Conservation (phyloP, 2,888 invertebrate species). For the Sinelater perroti region DNA sequence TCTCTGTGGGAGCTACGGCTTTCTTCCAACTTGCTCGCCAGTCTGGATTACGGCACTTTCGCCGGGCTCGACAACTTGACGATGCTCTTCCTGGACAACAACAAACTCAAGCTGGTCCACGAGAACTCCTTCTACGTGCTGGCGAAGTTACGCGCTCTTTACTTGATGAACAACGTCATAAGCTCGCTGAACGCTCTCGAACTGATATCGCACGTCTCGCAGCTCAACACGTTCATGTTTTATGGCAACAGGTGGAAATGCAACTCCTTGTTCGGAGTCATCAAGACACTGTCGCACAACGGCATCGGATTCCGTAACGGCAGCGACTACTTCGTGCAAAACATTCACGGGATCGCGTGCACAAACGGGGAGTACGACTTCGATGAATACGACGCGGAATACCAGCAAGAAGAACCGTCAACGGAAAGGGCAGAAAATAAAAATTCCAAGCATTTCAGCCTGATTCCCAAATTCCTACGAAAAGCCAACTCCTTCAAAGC, state of each 20-base stretch:
- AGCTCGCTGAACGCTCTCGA: slow-evolving; percentile 4
- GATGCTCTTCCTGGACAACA: slow-evolving; percentile 19
- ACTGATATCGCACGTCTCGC: slow-evolving; percentile 9
- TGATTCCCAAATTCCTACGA: no score
- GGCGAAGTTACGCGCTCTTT: slow-evolving; percentile 19
- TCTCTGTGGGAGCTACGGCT: slow-evolving; percentile 18
- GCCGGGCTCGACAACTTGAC: slow-evolving; percentile 27
- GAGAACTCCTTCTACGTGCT: slow-evolving; percentile 31
- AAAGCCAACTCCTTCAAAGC: slow-evolving; percentile 21
- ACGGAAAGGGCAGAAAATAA: neutral
- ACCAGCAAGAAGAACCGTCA: neutral
- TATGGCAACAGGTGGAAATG: slow-evolving; percentile 28
- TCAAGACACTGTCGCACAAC: slow-evolving; percentile 11
- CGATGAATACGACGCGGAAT: neutral
- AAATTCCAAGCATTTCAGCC: slow-evolving; percentile 6
- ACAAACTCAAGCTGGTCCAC: slow-evolving; percentile 14
- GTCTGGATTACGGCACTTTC: slow-evolving; percentile 30
- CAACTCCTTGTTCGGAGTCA: slow-evolving; percentile 14
- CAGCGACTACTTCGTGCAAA: slow-evolving; percentile 11
- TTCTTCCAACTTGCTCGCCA: slow-evolving; percentile 17
- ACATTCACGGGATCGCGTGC: slow-evolving; percentile 31
- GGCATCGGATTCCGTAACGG: slow-evolving; percentile 15
- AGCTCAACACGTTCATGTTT: neutral
- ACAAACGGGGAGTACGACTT: neutral
- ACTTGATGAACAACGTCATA: slow-evolving; percentile 21